Percentiles rank a stretch among this genome's conserved stretches.
phyloP scores from a whole-genome alignment of 1,140 invertebrate species.

The Periplaneta americana region DNA sequence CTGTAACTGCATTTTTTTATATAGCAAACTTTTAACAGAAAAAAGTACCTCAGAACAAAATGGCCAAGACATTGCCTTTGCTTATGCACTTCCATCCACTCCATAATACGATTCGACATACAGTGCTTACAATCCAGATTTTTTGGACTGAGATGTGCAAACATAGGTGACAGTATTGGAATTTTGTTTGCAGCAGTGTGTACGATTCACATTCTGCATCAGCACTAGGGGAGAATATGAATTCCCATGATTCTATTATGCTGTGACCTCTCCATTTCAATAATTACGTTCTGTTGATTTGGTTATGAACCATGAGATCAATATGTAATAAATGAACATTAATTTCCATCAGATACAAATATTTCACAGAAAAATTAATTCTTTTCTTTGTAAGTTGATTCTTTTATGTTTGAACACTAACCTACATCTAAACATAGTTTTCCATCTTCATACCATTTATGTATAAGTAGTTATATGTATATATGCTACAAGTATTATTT shows the following conservation, averaged over 20 bases:
- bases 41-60: no score
- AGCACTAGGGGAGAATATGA: background rate
- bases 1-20: no score
- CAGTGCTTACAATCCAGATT: background rate
- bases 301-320: slow-evolving; percentile 1
- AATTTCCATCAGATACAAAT: background rate
- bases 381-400: background rate
- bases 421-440: background rate
- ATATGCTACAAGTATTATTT: slow-evolving; percentile 3
- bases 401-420: background rate
- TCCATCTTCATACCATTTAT: background rate
- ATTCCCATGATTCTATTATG: background rate
- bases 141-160: background rate
- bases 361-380: background rate
- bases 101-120: background rate
- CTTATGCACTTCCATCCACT: background rate
- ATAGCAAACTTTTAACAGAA: no score
- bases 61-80: background rate
- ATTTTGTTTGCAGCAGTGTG: background rate
- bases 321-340: background rate
- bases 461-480: background rate
- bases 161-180: background rate
- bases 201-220: background rate
- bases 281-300: background rate
- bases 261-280: background rate